Base-by-base conservation (phyloP, 35 echinoderm and acorn worm species). In the Diadema setosum region DNA sequence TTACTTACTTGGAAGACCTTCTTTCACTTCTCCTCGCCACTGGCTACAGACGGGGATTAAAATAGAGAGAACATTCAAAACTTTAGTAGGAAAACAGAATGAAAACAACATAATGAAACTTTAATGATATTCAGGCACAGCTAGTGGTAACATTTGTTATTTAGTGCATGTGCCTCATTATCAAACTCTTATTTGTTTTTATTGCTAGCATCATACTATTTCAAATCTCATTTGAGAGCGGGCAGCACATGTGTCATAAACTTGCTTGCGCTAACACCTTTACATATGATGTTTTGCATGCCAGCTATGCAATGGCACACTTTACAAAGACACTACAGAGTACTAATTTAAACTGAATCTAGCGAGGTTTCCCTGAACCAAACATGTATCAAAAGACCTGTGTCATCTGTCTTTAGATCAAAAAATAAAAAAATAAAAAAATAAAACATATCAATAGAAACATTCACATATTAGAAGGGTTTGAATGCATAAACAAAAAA, bases 21-120 rank as follows among this genome's bases (percentile, higher is more conserved):
- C 86, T 63, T 97, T 89, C 12, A 85, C 82, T 74, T 97, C 94
- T 70, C 94, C 94, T 90, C 75, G 84, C 94, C 94, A 97, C 49
- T 97, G 94, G 87, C 94, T 97, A 86, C 50, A 70, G 52, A 58
- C 46, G 25, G 44, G 26, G 83, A 27, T 26, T 5, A n/a, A 69
- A 60, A 9, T 36, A 69, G 3, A 48, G 26, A 64, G 30, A 36
- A 33, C 26, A 29, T 15, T n/a, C 12, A 33, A 67, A 67, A 67
- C 63, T 55, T 7, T 32, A 32, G 5, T 8, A 67, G 26, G 15
- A 86, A 31, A 61, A 44, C 20, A 20, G 4, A 12, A 7, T 43
- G 39, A 86, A 34, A 88, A 67, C n/a, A n/a, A 29, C 58, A 85
- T 4, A 61, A 34, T 81, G 23, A 21, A 78, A 75, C 33, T 76